A percentile compares a stretch with the other conserved stretches of the same genome.
Evolutionary conservation across 2,113 vertebrate genomes (phyloP).

Genomic region (Oncorhynchus kisutch): DNA sequence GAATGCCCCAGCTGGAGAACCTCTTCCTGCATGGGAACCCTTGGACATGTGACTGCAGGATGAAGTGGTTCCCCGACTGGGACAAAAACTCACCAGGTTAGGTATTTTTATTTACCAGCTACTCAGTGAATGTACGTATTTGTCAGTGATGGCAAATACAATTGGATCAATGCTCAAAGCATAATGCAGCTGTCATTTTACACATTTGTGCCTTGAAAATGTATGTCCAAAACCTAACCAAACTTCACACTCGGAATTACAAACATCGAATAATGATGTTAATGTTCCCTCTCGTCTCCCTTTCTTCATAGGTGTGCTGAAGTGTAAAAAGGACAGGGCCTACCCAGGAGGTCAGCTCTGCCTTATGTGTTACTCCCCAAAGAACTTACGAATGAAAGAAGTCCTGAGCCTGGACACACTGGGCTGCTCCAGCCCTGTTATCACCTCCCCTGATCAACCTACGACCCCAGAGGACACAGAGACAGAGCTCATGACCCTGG

Average conservation of each 20-base stretch:
- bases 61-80: conserved; percentile 83
- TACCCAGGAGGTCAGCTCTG: conserved; percentile 83
- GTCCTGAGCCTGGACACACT: conserved; percentile 68
- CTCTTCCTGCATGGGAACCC: conserved; percentile 89
- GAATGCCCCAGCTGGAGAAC: conserved; percentile 83
- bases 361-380: conserved; percentile 77
- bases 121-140: no score
- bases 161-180: no score
- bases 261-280: not conserved
- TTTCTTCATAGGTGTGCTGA: conserved; percentile 77
- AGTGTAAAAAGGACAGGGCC: conserved; percentile 88
- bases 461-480: conserved; percentile 43
- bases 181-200: no score
- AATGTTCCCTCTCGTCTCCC: not conserved
- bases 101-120: conserved; percentile 41
- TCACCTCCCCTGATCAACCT: conserved; percentile 60
- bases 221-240: no score
- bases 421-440: conserved; percentile 76
- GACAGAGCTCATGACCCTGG: conserved; percentile 41
- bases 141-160: no score
- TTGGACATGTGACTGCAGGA: conserved; percentile 84
- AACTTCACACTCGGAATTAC: no score
- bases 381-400: conserved; percentile 65
- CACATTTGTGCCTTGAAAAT: no score
- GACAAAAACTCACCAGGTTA: conserved; percentile 68